These are phyloP conservation scores for Pipra filicauda DNA, from an alignment of 2,113 vertebrate genomes.

Conservation along the genomic window DNA sequence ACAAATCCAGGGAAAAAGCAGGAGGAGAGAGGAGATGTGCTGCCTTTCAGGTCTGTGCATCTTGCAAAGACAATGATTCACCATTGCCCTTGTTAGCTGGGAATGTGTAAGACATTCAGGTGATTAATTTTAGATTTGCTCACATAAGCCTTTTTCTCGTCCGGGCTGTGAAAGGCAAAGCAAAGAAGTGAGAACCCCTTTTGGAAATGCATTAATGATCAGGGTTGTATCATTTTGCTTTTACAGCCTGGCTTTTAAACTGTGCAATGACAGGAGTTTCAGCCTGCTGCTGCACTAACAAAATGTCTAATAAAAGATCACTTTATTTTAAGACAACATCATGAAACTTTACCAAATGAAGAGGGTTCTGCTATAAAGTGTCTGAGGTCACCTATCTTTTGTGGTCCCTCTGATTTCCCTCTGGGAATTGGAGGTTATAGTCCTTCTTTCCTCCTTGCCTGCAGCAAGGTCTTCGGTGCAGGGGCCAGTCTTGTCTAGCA, in stretches of 20 bases:
- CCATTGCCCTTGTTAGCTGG: slow-evolving; percentile 9
- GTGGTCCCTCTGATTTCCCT: background rate
- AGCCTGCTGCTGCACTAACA: background rate
- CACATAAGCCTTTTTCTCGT: slow-evolving; percentile 13
- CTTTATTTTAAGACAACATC: background rate
- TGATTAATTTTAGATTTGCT: slow-evolving; percentile 50
- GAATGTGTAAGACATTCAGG: background rate
- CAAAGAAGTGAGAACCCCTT: background rate
- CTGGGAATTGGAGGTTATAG: background rate
- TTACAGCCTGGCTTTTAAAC: slow-evolving; percentile 14
- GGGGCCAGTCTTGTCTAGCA: background rate
- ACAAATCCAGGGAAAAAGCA: background rate
- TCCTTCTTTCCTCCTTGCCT: background rate
- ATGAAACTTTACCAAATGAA: background rate
- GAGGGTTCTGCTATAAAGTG: background rate
- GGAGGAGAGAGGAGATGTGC: background rate
- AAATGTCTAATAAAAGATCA: background rate
- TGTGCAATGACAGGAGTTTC: background rate
- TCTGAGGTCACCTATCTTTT: background rate
- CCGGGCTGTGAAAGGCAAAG: background rate
- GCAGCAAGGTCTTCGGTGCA: background rate
- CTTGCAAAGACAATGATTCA: background rate
- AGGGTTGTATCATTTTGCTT: background rate
- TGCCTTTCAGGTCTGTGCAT: background rate
- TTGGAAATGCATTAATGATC: slow-evolving; percentile 2